Evolutionary conservation across 1,140 invertebrate genomes (phyloP), one percentile per base, ranked within the genome.

Genomic region (Drosophila nebulosa): DNA sequence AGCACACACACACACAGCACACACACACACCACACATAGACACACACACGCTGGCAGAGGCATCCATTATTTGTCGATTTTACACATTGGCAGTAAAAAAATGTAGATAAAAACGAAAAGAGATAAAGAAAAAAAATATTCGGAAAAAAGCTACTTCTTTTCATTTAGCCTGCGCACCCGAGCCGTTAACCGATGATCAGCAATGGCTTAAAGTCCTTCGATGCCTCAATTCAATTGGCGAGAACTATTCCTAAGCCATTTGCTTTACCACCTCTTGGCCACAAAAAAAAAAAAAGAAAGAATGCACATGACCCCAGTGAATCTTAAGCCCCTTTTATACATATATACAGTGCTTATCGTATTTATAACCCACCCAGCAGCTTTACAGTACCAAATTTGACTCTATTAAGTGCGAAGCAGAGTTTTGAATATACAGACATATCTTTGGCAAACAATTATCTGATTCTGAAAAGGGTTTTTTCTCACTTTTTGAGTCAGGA

Each of bases 31-130:
- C n/a, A n/a, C n/a, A n/a, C n/a, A n/a, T n/a, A n/a, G n/a, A 14
- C 36, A 53, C 60, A 57, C 59, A 66, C 55, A 60, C 46, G 14
- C 16, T 3, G 16, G 16, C 27, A 51, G 64, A 66, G 66, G 73
- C 78, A 80, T 80, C 78, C 67, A 80, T 80, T 83, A 83, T 83
- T 81, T 81, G 74, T 83, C 79, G 78, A 83, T 83, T 83, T 77
- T 80, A 80, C 78, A 80, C 78, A 79, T 68, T 69, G 67, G 60
- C 74, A 32, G n/a, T n/a, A 64, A 60, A 63, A 67, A 61, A 65
- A 60, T 39, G n/a, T 14, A 26, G 24, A 2, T 63, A 67, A 63
- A 58, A 53, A 62, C 63, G 52, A 24, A 63, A 69, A 72, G 57
- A 27, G 51, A 42, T 24, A n/a, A 53, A 12, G 60, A 16, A 26